Base-by-base conservation (phyloP, 2,888 invertebrate species). In the Apodemia hepburni region DNA sequence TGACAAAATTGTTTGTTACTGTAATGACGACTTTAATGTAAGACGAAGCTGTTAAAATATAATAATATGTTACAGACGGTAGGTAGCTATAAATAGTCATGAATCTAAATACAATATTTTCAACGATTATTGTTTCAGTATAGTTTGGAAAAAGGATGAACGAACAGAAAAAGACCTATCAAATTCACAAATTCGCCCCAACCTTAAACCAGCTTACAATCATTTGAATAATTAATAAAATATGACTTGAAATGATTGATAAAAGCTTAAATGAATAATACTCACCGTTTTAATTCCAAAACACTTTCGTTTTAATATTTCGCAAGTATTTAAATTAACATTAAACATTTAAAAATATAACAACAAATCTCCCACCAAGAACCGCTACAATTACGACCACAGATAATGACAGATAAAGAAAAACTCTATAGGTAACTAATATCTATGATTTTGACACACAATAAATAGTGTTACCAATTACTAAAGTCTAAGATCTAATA, bases 341-440 rank as follows among this genome's bases (percentile, higher is more conserved):
- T 70, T 64, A 62, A 64, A 62, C 67, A 68, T 69, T 66, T 71
- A 76, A 80, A 80, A 81, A 73, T 78, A 80, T 73, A 81, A 84
- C 84, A 88, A 87, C 88, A 87, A 85, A 81, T 78, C 80, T 80
- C 80, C 79, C 82, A 82, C 80, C 78, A 74, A 81, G 81, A 74
- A 75, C 77, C 75, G 77, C 77, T 79, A 82, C 81, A 82, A 80
- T 77, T 82, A n/a, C n/a, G n/a, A n/a, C n/a, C n/a, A n/a, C n/a
- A n/a, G n/a, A n/a, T n/a, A n/a, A n/a, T n/a, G n/a, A n/a, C n/a
- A n/a, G n/a, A n/a, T n/a, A n/a, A n/a, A n/a, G n/a, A n/a, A n/a
- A n/a, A n/a, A n/a, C n/a, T n/a, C n/a, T n/a, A n/a, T n/a, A n/a
- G n/a, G n/a, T n/a, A n/a, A n/a, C n/a, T n/a, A n/a, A n/a, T n/a